Evolutionary conservation across 2,113 vertebrate species (phyloP).

Genomic region (Eidolon helvum): DNA sequence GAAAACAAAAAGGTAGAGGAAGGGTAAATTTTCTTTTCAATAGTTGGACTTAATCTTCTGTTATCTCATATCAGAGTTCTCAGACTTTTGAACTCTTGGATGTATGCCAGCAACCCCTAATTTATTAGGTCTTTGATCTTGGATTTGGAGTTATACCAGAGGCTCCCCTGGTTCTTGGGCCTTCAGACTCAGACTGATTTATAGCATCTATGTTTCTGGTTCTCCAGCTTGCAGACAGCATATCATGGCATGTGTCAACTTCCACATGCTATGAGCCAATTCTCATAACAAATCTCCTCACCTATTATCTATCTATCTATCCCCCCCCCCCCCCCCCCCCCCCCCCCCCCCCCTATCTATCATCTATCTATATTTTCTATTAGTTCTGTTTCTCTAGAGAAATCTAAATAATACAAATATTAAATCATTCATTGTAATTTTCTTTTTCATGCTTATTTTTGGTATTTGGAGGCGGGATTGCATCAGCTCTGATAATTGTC

Average conservation of each 20-base stretch:
- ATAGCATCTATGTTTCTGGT: neutral
- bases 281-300: neutral
- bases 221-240: neutral
- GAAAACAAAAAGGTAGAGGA: neutral
- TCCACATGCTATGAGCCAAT: neutral
- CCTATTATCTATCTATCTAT: neutral
- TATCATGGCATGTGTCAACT: neutral
- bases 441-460: neutral
- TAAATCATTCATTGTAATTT: neutral
- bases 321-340: too few relatives aligned
- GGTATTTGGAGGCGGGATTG: neutral
- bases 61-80: neutral
- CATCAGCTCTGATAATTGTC: neutral
- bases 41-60: neutral
- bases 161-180: neutral
- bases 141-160: neutral
- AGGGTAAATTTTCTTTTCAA: neutral
- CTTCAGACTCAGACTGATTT: neutral
- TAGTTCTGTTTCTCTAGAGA: neutral
- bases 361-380: neutral
- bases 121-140: neutral
- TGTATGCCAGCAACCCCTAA: neutral
- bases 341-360: neutral
- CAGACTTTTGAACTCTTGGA: neutral
- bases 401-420: neutral